phyloP scores from a whole-genome alignment of 2,113 vertebrate species.

The Eulemur rufifrons region DNA sequence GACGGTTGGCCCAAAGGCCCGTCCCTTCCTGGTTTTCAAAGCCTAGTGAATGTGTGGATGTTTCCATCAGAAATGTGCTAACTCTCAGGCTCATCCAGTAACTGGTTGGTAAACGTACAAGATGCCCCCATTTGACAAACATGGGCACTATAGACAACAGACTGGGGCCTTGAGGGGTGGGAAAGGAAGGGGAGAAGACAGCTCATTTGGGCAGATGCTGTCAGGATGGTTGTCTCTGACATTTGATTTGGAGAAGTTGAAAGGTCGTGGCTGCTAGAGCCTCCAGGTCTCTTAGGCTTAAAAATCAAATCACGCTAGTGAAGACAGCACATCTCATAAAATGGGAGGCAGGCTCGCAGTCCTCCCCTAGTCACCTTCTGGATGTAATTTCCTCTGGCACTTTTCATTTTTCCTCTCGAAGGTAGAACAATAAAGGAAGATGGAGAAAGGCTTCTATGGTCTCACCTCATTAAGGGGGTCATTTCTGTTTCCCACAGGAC shows the following conservation, averaged over 20 bases:
- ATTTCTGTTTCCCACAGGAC: neutral
- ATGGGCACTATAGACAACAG: neutral
- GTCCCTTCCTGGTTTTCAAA: neutral
- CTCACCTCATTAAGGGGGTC: conserved; percentile 34
- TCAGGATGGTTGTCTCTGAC: neutral
- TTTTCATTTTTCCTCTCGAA: conserved; percentile 50
- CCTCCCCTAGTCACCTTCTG: neutral
- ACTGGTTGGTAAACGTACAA: neutral
- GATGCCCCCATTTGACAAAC: neutral
- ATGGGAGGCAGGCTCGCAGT: neutral
- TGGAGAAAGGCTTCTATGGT: conserved; percentile 8
- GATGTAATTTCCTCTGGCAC: conserved; percentile 44
- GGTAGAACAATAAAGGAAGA: conserved; percentile 50
- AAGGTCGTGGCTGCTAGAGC: neutral
- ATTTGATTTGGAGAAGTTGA: neutral
- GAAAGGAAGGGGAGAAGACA: neutral
- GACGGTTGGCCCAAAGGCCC: neutral
- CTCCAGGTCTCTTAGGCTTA: neutral
- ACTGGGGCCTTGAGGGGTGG: neutral
- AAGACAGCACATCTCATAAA: neutral
- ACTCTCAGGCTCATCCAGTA: neutral
- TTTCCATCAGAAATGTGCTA: neutral
- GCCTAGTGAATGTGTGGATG: neutral
- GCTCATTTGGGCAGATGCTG: neutral
- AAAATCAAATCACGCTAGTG: neutral